Evolutionary conservation across 2,888 invertebrate species (phyloP).

Genomic region (Agriopis marginaria): DNA sequence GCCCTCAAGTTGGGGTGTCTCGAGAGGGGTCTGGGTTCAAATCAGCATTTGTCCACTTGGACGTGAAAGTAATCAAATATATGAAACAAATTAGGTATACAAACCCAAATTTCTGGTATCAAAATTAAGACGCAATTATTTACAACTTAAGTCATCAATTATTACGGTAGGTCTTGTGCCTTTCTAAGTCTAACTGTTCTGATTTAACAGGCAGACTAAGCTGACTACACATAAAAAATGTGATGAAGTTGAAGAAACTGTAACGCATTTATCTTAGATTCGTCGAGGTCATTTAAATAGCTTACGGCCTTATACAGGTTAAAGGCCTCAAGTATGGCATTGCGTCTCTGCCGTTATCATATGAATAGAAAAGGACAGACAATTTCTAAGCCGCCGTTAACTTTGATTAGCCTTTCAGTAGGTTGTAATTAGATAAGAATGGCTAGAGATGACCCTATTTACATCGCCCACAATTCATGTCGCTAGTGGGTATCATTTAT

Average conservation of each 20-base stretch:
- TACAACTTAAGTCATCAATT: constrained; percentile 17
- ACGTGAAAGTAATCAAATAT: constrained; percentile 17
- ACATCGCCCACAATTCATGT: constrained; percentile 23
- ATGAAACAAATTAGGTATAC: constrained; percentile 1
- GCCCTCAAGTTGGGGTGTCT: not conserved
- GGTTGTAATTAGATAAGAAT: constrained; percentile 37
- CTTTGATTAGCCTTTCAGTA: constrained; percentile 37
- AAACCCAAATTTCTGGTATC: not conserved
- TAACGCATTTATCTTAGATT: constrained; percentile 37
- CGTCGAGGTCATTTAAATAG: constrained; percentile 36
- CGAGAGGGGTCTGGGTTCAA: constrained; percentile 13
- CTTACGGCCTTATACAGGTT: constrained; percentile 37
- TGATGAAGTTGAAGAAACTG: constrained; percentile 33
- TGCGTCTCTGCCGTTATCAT: constrained; percentile 24
- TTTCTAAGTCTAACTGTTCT: constrained; percentile 27
- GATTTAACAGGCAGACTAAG: constrained; percentile 16
- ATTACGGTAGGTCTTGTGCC: constrained; percentile 18
- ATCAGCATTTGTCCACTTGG: not conserved
- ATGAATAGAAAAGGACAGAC: constrained; percentile 20
- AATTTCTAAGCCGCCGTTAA: constrained; percentile 30
- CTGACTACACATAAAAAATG: constrained; percentile 25
- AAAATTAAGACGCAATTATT: constrained; percentile 8
- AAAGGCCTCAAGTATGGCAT: constrained; percentile 28
- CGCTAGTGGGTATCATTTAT: constrained; percentile 8
- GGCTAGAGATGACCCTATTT: constrained; percentile 30